Conservation (phyloP, 2,113 vertebrate species). For the Dasyornis broadbenti region DNA sequence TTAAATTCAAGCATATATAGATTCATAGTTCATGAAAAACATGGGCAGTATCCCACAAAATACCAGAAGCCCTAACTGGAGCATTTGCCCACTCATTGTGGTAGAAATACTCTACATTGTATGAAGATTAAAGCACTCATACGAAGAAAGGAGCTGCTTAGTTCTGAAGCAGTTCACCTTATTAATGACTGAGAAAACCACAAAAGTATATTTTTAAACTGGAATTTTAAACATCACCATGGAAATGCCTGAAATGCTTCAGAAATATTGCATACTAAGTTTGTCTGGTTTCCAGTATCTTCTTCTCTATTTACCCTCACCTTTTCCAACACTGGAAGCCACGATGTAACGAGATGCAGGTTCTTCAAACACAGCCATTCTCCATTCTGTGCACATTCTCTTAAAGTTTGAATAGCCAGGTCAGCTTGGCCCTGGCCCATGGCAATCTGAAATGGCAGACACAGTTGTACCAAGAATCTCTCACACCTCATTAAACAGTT, state of each 20-base stretch:
- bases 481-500: neutral
- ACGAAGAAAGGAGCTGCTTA: neutral
- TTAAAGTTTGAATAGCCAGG: slow-evolving; percentile 87
- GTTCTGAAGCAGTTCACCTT: neutral
- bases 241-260: neutral
- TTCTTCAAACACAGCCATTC: slow-evolving; percentile 98
- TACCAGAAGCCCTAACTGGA: neutral
- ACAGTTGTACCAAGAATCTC: neutral
- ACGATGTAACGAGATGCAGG: slow-evolving; percentile 92
- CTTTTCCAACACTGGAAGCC: slow-evolving; percentile 94
- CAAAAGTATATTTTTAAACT: neutral
- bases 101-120: neutral
- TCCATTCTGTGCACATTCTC: slow-evolving; percentile 84
- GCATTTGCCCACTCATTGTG: neutral
- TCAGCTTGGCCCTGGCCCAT: slow-evolving; percentile 99
- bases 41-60: neutral
- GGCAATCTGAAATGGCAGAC: slow-evolving; percentile 80
- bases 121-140: neutral
- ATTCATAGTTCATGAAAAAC: neutral
- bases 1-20: neutral
- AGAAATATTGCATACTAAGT: neutral
- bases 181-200: neutral
- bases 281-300: neutral
- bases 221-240: neutral
- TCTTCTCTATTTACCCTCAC: slow-evolving; percentile 54